Conservation (phyloP, 2,797 vertebrate species). For the Dicrostonyx torquatus region DNA sequence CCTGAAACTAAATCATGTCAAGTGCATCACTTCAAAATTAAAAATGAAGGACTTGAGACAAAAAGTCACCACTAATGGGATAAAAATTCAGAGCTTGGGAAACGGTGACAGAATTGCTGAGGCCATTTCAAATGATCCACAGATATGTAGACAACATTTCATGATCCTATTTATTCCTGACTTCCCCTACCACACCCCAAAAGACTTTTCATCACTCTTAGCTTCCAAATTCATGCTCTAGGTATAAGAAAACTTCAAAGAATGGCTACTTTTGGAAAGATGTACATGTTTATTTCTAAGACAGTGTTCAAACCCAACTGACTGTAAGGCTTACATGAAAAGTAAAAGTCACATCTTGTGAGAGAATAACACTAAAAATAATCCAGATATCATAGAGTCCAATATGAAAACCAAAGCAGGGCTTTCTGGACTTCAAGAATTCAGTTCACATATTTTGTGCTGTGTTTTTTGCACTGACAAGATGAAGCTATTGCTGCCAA, state of each 20-base stretch:
- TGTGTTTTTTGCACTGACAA: constrained; percentile 45
- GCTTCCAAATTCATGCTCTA: not conserved
- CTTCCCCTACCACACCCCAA: not conserved
- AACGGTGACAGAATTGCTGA: not conserved
- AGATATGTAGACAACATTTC: not conserved
- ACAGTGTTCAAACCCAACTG: not conserved
- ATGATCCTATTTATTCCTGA: not conserved
- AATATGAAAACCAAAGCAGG: constrained; percentile 28
- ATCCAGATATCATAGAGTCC: not conserved
- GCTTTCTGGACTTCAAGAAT: constrained; percentile 7
- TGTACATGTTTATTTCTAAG: not conserved
- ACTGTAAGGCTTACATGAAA: not conserved
- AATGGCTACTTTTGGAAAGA: not conserved
- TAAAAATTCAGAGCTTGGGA: constrained; percentile 27
- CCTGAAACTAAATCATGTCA: constrained; percentile 47
- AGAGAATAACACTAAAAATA: constrained; percentile 42
- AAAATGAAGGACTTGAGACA: not conserved
- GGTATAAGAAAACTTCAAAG: not conserved
- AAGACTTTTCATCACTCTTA: not conserved
- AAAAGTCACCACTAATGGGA: not conserved
- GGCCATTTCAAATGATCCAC: not conserved
- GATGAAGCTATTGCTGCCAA: constrained; percentile 35
- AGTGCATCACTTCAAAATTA: constrained; percentile 32
- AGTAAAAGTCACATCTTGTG: not conserved
- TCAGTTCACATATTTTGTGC: not conserved